These are phyloP conservation scores for Corythornis leucogaster DNA, from an alignment of 2,797 vertebrate species.

Conservation along the genomic window DNA sequence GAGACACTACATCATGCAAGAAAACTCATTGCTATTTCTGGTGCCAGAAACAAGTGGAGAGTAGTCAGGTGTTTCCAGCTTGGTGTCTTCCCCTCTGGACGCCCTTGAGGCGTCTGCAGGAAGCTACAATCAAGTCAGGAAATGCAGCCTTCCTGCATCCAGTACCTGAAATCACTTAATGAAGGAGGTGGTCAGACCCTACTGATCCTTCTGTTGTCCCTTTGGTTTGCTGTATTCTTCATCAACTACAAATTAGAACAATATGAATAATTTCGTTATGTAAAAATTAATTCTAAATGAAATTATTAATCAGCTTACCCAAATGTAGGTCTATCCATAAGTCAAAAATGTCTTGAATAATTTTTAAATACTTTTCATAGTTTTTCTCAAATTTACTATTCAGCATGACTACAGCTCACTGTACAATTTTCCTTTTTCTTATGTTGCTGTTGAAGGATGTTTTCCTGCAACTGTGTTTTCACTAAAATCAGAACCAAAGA, in stretches of 20 bases:
- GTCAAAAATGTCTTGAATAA: background rate
- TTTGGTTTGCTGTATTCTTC: background rate
- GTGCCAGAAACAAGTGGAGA: slow-evolving; percentile 37
- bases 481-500: background rate
- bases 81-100: slow-evolving; percentile 32
- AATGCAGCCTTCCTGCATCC: background rate
- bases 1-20: slow-evolving; percentile 29
- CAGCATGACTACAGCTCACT: background rate
- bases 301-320: background rate
- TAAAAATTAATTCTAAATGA: background rate
- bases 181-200: background rate
- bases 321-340: background rate
- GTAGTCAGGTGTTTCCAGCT: slow-evolving; percentile 42
- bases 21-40: slow-evolving; percentile 27
- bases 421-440: background rate
- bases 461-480: background rate
- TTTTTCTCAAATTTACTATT: background rate
- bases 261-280: background rate
- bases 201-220: background rate
- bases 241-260: background rate
- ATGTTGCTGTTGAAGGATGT: background rate
- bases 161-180: background rate
- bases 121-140: background rate
- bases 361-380: background rate
- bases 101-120: background rate